Evolutionary conservation across 2,113 vertebrate genomes (phyloP).

Genomic region (Candoia aspera): DNA sequence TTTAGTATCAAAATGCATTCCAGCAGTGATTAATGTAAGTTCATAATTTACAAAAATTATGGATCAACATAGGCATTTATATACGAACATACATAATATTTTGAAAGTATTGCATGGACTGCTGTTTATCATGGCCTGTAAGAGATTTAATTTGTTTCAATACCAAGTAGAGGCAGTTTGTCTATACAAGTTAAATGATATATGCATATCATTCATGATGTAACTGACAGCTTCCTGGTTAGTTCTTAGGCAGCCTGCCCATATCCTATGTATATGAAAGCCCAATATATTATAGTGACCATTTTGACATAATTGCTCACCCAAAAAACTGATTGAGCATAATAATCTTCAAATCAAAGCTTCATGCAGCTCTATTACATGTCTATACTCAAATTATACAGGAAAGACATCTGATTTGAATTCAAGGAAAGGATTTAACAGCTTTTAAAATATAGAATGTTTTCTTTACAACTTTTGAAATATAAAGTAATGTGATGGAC

Average conservation of each 20-base stretch:
- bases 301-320: neutral
- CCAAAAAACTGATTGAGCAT: too few relatives aligned
- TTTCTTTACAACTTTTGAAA: too few relatives aligned
- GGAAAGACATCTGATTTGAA: too few relatives aligned
- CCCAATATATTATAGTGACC: neutral
- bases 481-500: neutral
- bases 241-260: neutral
- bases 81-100: neutral
- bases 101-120: neutral
- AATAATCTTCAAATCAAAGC: too few relatives aligned
- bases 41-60: slow-evolving; percentile 10
- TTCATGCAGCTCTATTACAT: too few relatives aligned
- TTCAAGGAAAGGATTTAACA: too few relatives aligned
- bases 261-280: neutral
- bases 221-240: neutral
- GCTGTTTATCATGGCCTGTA: neutral
- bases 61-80: slow-evolving; percentile 5
- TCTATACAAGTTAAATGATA: neutral
- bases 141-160: slow-evolving; percentile 8
- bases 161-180: neutral
- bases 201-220: neutral
- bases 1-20: neutral
- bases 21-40: neutral
- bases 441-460: too few relatives aligned
- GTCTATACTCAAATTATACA: too few relatives aligned